Conservation (phyloP, 2,797 vertebrate genomes). For the Spea hammondii region DNA sequence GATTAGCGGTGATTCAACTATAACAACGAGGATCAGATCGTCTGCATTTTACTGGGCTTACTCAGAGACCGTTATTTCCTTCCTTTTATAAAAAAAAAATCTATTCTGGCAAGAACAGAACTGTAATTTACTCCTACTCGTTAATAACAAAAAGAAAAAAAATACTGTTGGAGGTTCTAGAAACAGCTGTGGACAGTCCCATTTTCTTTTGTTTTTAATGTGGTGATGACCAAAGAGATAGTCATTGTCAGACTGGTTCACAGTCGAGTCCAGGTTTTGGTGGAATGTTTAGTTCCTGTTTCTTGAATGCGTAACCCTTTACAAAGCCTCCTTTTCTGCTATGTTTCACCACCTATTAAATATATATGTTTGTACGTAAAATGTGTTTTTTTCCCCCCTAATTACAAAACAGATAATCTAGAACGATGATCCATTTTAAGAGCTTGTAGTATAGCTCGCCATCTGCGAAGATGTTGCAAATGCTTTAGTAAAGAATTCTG, state of each 20-base stretch:
- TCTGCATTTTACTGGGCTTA: conserved; percentile 37
- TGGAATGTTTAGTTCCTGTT: conserved; percentile 70
- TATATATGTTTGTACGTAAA: too few relatives aligned
- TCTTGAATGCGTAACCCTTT: background rate
- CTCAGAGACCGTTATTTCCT: conserved; percentile 44
- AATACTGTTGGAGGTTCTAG: conserved; percentile 9
- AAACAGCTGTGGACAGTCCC: conserved; percentile 52
- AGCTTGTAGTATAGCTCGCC: too few relatives aligned
- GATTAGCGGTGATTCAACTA: conserved; percentile 42
- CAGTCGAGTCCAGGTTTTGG: conserved; percentile 74
- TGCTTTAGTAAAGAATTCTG: too few relatives aligned
- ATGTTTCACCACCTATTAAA: too few relatives aligned
- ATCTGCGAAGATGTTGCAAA: too few relatives aligned
- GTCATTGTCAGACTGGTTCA: conserved; percentile 65
- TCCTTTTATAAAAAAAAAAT: conserved; percentile 19
- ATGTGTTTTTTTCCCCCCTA: too few relatives aligned
- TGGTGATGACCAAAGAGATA: conserved; percentile 66
- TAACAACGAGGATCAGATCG: conserved; percentile 17
- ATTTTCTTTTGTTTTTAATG: conserved; percentile 63
- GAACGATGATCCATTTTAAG: too few relatives aligned
- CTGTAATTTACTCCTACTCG: conserved; percentile 1
- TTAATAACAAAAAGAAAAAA: background rate
- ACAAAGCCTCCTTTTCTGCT: too few relatives aligned
- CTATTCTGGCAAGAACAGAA: conserved; percentile 10
- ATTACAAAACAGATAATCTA: too few relatives aligned